Percentiles rank a stretch among this genome's conserved stretches.
phyloP scores from a whole-genome alignment of 2,797 vertebrate species.

The Lindbergichthys nudifrons region DNA sequence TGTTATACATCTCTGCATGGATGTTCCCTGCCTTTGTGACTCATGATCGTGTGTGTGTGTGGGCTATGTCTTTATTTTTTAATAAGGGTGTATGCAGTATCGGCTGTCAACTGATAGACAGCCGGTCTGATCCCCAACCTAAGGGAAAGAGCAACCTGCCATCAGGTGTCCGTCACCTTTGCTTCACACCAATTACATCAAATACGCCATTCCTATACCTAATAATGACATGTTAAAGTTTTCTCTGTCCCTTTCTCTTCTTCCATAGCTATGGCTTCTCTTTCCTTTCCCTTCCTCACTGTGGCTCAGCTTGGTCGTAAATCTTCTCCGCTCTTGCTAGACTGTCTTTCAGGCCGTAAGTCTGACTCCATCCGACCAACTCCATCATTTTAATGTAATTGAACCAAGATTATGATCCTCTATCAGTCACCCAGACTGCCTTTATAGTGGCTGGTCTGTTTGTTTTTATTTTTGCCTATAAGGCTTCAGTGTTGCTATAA shows the following conservation, averaged over 20 bases:
- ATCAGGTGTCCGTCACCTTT: constrained; percentile 44
- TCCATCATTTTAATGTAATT: constrained; percentile 72
- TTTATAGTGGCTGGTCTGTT: constrained; percentile 1
- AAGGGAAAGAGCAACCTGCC: constrained; percentile 12
- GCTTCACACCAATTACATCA: constrained; percentile 20
- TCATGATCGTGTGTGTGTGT: constrained; percentile 8
- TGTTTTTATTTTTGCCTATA: constrained; percentile 32
- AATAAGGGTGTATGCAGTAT: constrained; percentile 77
- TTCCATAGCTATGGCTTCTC: constrained; percentile 34
- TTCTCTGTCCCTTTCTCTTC: constrained; percentile 16
- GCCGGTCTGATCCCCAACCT: constrained; percentile 42
- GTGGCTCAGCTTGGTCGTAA: constrained; percentile 41
- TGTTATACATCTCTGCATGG: constrained; percentile 17
- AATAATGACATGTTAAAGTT: constrained; percentile 21
- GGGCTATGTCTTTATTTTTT: constrained; percentile 80
- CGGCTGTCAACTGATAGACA: constrained; percentile 74
- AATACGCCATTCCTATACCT: constrained; percentile 11
- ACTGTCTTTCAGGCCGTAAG: constrained; percentile 35
- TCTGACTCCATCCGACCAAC: constrained; percentile 47
- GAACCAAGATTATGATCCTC: constrained; percentile 50
- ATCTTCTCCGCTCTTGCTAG: constrained; percentile 45
- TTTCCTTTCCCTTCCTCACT: constrained; percentile 2
- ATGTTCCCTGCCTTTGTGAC: constrained; percentile 22
- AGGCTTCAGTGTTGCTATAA: constrained; percentile 2
- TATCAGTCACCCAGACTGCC: constrained; percentile 48